These are phyloP conservation scores for Tachysurus fulvidraco DNA, from an alignment of 2,113 vertebrate genomes.

Conservation along the genomic window DNA sequence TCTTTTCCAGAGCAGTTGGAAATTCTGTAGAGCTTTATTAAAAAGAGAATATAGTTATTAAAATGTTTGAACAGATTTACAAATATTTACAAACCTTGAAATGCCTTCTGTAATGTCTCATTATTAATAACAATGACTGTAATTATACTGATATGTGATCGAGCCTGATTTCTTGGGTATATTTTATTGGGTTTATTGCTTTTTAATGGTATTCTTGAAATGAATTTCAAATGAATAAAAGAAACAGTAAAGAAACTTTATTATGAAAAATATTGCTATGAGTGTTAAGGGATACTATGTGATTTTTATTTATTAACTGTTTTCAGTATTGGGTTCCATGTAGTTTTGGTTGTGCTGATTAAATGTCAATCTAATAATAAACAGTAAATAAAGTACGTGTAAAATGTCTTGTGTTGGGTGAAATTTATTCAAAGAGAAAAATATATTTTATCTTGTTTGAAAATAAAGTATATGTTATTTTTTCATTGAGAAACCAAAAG, in stretches of 20 bases:
- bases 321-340: neutral
- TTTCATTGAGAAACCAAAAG: no score
- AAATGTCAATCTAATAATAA: neutral
- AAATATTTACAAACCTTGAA: neutral
- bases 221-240: neutral
- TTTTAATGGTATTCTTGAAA: neutral
- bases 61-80: neutral
- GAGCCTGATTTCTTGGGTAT: neutral
- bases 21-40: neutral
- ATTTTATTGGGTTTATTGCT: neutral
- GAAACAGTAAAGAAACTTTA: neutral
- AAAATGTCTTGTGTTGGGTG: no score
- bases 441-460: no score
- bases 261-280: neutral
- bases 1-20: neutral
- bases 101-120: neutral
- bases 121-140: neutral
- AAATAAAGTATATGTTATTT: no score
- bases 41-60: neutral
- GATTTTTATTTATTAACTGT: neutral
- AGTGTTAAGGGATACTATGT: neutral
- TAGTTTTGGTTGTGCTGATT: neutral
- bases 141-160: neutral
- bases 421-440: no score
- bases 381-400: neutral